A percentile compares a stretch with the other conserved stretches of the same genome.
Evolutionary conservation across 2,113 vertebrate species (phyloP).

Genomic region (Phyllopteryx taeniolatus): DNA sequence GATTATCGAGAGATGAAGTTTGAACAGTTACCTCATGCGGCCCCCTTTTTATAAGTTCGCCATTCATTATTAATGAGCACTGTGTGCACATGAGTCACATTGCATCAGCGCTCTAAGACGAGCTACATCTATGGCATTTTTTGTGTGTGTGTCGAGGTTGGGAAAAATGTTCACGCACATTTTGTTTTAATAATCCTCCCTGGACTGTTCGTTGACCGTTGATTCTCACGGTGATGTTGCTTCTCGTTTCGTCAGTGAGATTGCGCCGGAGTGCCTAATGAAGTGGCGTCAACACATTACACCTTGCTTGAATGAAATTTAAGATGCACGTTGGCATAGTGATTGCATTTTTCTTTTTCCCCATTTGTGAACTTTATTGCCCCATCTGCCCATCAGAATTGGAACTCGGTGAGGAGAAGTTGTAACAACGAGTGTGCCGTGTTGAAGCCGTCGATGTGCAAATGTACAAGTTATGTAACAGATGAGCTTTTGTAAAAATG

Average conservation of each 20-base stretch:
- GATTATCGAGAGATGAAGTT: background rate
- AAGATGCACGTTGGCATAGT: too few species aligned
- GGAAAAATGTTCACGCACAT: background rate
- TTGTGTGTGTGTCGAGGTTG: background rate
- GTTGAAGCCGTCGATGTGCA: background rate
- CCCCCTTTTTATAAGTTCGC: background rate
- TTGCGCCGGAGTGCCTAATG: background rate
- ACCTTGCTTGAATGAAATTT: background rate
- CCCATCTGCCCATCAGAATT: background rate
- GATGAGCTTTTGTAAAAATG: constrained; percentile 3
- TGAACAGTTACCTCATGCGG: background rate
- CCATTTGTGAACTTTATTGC: too few species aligned
- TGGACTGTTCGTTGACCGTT: too few species aligned
- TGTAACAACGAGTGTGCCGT: background rate
- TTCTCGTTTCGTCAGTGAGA: background rate
- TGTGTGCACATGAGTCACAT: background rate
- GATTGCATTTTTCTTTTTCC: too few species aligned
- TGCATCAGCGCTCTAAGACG: constrained; percentile 5
- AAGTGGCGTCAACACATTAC: background rate
- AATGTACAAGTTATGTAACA: background rate
- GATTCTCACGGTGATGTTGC: background rate
- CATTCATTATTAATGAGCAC: constrained; percentile 25
- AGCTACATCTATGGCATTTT: background rate
- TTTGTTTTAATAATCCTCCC: background rate
- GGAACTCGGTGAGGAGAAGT: too few species aligned